Base-by-base conservation (phyloP, 2,797 vertebrate genomes). In the Bufotes viridis region DNA sequence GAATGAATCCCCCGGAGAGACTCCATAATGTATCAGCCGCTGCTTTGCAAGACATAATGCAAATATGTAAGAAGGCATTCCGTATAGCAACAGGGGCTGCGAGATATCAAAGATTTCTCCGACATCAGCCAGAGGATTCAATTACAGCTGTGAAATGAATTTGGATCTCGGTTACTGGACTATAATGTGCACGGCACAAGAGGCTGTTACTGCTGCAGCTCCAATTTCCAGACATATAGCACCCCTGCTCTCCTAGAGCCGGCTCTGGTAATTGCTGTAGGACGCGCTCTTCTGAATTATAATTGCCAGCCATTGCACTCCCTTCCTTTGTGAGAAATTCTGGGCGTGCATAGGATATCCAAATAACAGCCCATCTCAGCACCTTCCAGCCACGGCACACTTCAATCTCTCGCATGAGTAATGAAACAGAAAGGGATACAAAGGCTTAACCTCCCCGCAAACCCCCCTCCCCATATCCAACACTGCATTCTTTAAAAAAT, bases 221-320 rank as follows among this genome's bases (percentile, higher is more conserved):
- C 17, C 26, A 87, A 89, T 34, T 88, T 91, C 90, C 86, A 90
- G 72, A 81, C 76, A 82, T 29, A 70, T 61, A 72, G 88, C 88
- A 84, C 88, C 55, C 72, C 0, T 67, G 91, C n/a, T 63, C 18
- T 83, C 55, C 65, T 67, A 72, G 49, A 87, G 80, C n/a, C 85
- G 42, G 61, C 90, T 87, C 0, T 20, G 89, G 85, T 82, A 88
- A 84, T 78, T 90, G 81, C 86, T 88, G 13, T 18, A 55, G 29
- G 87, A 88, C 75, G 81, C 53, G 80, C 88, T 14, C 82, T 91
- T 90, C 87, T 79, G 91, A 91, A 85, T 88, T 89, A 85, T 92
- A 92, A 86, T 84, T 65, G 88, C 86, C 89, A 87, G 57, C 76
- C 84, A 85, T 65, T 74, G 78, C 70, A 78, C 65, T 88, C 34